These are phyloP conservation scores for Corvus moneduloides DNA, from an alignment of 2,113 vertebrate species.

Conservation along the genomic window DNA sequence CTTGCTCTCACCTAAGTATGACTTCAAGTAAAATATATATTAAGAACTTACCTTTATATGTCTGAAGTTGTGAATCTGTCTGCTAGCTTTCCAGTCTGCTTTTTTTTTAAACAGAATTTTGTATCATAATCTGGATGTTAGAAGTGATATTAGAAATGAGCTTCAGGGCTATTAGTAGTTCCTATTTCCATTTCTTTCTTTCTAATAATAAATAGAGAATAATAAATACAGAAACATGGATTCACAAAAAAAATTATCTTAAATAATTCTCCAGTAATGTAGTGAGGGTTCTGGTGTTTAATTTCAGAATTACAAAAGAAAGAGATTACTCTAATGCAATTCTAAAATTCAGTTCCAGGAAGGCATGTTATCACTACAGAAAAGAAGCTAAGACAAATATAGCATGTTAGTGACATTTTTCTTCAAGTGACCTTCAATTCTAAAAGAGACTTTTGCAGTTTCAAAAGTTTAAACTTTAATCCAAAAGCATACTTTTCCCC, in stretches of 20 bases:
- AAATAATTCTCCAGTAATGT: too few relatives aligned
- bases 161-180: not conserved
- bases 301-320: not conserved
- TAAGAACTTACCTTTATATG: not conserved
- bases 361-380: not conserved
- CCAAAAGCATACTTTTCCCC: rapidly evolving
- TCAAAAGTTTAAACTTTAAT: not conserved
- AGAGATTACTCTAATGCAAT: not conserved
- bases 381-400: not conserved
- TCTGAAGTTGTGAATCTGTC: not conserved
- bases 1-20: not conserved
- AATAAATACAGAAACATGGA: not conserved
- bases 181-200: not conserved
- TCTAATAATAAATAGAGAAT: too few relatives aligned
- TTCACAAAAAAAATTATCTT: too few relatives aligned
- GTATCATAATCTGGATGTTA: not conserved
- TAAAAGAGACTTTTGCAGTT: not conserved
- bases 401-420: rapidly evolving
- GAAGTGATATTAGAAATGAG: not conserved
- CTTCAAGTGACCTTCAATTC: not conserved
- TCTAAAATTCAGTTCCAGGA: not conserved
- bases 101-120: not conserved
- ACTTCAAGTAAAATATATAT: not conserved
- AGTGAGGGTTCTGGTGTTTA: not conserved
- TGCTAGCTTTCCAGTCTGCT: not conserved